phyloP scores from a whole-genome alignment of 2,113 vertebrate species.

The Datnioides undecimradiatus region DNA sequence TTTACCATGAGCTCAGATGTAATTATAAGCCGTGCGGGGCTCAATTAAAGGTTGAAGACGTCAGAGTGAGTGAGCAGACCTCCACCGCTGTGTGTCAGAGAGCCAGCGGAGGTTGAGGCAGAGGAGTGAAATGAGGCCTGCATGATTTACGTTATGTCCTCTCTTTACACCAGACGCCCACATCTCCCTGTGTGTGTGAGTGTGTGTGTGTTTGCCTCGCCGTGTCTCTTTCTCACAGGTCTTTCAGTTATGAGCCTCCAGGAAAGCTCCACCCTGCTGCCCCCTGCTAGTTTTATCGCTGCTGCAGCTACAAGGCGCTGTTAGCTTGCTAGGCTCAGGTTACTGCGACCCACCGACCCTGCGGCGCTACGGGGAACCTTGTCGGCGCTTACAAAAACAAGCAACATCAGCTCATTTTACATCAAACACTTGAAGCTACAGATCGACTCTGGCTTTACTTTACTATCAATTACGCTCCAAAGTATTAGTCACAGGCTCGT shows the following conservation, averaged over 20 bases:
- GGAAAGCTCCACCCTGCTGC: conserved; percentile 47
- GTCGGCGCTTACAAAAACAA: conserved; percentile 81
- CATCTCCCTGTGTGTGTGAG: conserved; percentile 37
- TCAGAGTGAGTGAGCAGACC: conserved; percentile 74
- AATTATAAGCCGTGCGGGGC: conserved; percentile 69
- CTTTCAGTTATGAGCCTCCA: conserved; percentile 38
- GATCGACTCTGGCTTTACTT: conserved; percentile 32
- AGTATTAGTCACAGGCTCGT: conserved; percentile 20
- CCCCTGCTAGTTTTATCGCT: conserved; percentile 70
- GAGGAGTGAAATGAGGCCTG: conserved; percentile 68
- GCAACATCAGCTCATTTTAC: conserved; percentile 77
- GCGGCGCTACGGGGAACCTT: conserved; percentile 58
- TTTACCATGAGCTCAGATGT: conserved; percentile 77
- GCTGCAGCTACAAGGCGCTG: conserved; percentile 72
- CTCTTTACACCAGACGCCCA: conserved; percentile 50
- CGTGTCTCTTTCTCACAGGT: conserved; percentile 44
- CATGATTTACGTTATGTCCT: conserved; percentile 72
- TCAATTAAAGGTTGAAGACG: conserved; percentile 76
- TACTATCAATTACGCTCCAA: neutral
- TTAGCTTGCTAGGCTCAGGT: conserved; percentile 72
- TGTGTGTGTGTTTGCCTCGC: conserved; percentile 18
- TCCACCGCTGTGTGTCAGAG: conserved; percentile 70
- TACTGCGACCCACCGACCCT: conserved; percentile 70
- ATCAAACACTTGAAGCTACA: conserved; percentile 60
- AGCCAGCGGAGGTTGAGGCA: conserved; percentile 64